phyloP scores from a whole-genome alignment of 1,140 invertebrate genomes.

The Laodelphax striatellus region DNA sequence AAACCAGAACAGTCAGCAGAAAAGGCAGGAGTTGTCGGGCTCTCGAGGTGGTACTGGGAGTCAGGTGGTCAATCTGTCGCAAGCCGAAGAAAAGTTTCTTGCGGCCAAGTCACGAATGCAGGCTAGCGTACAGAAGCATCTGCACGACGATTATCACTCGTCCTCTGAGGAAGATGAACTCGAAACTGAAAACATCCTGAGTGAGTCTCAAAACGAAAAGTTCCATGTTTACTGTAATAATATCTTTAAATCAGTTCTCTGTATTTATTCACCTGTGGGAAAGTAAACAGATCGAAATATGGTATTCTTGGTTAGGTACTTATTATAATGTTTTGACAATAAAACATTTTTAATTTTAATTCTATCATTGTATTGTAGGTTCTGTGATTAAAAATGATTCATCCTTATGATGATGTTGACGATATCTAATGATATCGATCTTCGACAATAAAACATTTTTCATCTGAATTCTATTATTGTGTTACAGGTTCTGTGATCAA shows the following conservation, averaged over 20 bases:
- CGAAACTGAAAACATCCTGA: constrained; percentile 36
- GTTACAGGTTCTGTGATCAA: constrained; percentile 30
- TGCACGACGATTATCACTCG: constrained; percentile 39
- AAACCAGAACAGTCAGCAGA: neutral
- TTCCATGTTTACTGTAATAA: too few relatives aligned
- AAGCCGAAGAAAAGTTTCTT: constrained; percentile 20
- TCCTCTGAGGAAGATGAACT: constrained; percentile 43
- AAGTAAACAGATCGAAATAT: constrained; percentile 1
- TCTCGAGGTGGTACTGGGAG: neutral
- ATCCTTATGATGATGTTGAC: too few relatives aligned
- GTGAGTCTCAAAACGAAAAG: too few relatives aligned
- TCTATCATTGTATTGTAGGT: neutral
- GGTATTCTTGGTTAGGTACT: too few relatives aligned
- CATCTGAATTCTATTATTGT: constrained; percentile 24
- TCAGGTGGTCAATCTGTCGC: neutral
- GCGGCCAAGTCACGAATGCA: constrained; percentile 44
- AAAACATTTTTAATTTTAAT: too few relatives aligned
- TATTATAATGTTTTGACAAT: too few relatives aligned
- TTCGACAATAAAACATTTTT: constrained; percentile 27
- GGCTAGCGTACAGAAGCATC: constrained; percentile 42
- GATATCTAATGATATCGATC: too few relatives aligned
- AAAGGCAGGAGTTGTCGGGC: neutral
- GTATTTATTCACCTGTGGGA: neutral
- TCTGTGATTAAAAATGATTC: too few relatives aligned
- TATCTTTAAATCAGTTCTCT: too few relatives aligned